Percentiles rank a stretch among this genome's conserved stretches.
phyloP scores from a whole-genome alignment of 2,888 invertebrate genomes.

The Halictus ligatus region DNA sequence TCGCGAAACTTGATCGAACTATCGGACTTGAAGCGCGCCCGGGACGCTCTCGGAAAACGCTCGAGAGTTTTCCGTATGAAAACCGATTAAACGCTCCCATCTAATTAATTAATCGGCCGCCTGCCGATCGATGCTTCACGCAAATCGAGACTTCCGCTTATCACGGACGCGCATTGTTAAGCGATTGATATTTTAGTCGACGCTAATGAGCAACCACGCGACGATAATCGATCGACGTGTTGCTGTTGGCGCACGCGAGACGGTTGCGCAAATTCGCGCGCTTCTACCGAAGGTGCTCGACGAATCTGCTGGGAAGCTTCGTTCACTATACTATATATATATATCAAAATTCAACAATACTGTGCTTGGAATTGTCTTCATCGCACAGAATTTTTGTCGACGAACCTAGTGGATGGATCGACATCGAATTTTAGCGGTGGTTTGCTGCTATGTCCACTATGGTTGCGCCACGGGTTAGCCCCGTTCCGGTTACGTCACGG shows the following conservation, averaged over 20 bases:
- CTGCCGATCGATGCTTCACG: not conserved
- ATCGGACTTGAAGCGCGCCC: conserved; percentile 9
- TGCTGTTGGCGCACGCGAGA: not conserved
- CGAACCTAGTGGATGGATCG: too few relatives aligned
- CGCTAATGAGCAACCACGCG: not conserved
- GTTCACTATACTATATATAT: too few relatives aligned
- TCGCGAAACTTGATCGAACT: conserved; percentile 45
- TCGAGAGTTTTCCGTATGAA: conserved; percentile 20
- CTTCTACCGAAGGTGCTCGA: not conserved
- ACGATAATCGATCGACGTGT: not conserved
- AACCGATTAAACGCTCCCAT: conserved; percentile 16
- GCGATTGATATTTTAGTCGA: conserved; percentile 6
- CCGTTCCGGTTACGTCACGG: not conserved
- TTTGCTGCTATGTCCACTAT: too few relatives aligned
- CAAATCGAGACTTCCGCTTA: conserved; percentile 4
- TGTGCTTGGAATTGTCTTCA: too few relatives aligned
- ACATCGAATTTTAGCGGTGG: too few relatives aligned
- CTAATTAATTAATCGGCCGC: conserved; percentile 25
- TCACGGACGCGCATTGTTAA: not conserved
- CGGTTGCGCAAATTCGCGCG: not conserved
- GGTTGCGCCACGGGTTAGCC: not conserved
- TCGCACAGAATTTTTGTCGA: too few relatives aligned
- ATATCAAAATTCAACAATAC: too few relatives aligned
- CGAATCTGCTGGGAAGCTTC: not conserved
- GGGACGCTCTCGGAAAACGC: not conserved